phyloP scores from a whole-genome alignment of 2,113 vertebrate genomes.

The Typhlomys cinereus region DNA sequence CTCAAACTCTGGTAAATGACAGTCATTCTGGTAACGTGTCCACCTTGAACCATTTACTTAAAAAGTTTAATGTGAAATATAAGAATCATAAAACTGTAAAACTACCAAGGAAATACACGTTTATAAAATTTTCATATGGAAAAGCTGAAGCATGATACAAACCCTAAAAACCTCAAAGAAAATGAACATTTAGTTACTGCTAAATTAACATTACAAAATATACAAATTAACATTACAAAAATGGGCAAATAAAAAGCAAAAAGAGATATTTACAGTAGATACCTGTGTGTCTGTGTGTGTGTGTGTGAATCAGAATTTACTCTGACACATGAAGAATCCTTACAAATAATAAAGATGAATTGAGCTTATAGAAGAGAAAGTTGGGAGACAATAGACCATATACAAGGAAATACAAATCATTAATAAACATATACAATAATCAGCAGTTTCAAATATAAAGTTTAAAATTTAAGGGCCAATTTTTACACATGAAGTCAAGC shows the following conservation, averaged over 20 bases:
- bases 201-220: slow-evolving; percentile 5
- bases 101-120: background rate
- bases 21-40: background rate
- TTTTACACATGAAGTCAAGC: background rate
- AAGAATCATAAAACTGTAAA: background rate
- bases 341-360: background rate
- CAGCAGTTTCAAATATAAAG: slow-evolving; percentile 22
- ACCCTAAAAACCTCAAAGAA: background rate
- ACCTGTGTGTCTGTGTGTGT: too few relatives aligned
- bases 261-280: background rate
- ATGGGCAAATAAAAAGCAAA: background rate
- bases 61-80: background rate
- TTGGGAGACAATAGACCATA: background rate
- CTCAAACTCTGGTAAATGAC: background rate
- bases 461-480: background rate
- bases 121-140: background rate
- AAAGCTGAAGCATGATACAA: background rate
- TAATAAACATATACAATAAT: background rate
- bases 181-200: background rate
- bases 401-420: background rate
- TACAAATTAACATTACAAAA: slow-evolving; percentile 10
- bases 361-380: background rate
- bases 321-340: background rate
- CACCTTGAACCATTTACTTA: background rate
- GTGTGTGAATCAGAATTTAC: background rate